Evolutionary conservation across 2,888 invertebrate species (phyloP).

Genomic region (Heliconius ismenius): DNA sequence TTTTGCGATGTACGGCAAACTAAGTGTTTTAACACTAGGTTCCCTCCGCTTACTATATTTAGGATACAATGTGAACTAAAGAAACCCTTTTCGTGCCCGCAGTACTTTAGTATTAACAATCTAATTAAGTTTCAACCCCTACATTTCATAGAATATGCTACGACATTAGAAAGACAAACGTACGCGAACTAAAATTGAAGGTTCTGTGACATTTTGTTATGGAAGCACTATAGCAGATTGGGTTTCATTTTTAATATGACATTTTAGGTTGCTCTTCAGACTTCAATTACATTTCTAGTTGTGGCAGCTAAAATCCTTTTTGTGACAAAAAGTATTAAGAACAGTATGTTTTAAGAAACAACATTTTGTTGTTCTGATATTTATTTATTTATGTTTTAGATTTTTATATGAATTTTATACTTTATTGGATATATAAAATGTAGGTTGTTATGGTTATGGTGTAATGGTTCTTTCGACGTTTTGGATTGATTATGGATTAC

Average conservation of each 20-base stretch:
- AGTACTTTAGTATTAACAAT: conserved; percentile 10
- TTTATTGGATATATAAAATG: too few relatives aligned
- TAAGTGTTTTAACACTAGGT: not conserved
- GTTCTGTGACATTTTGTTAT: conserved; percentile 24
- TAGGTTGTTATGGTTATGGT: too few relatives aligned
- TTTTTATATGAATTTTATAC: too few relatives aligned
- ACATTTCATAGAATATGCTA: not conserved
- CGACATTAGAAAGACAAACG: not conserved
- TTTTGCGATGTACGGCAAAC: too few relatives aligned
- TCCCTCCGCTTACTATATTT: not conserved
- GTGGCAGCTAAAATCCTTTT: conserved; percentile 3
- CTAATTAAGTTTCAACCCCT: not conserved
- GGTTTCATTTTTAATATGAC: conserved; percentile 38
- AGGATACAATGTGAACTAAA: not conserved
- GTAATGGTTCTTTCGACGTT: not conserved
- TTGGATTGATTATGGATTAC: not conserved
- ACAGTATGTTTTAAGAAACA: not conserved
- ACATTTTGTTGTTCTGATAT: not conserved
- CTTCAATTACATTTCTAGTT: conserved; percentile 11
- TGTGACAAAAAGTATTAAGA: not conserved
- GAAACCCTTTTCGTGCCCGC: not conserved
- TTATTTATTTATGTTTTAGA: not conserved
- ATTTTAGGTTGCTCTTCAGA: conserved; percentile 24
- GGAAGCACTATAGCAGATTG: conserved; percentile 36
- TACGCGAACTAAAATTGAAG: conserved; percentile 9